phyloP scores from a whole-genome alignment of 2,797 vertebrate genomes.

The Furcifer pardalis region DNA sequence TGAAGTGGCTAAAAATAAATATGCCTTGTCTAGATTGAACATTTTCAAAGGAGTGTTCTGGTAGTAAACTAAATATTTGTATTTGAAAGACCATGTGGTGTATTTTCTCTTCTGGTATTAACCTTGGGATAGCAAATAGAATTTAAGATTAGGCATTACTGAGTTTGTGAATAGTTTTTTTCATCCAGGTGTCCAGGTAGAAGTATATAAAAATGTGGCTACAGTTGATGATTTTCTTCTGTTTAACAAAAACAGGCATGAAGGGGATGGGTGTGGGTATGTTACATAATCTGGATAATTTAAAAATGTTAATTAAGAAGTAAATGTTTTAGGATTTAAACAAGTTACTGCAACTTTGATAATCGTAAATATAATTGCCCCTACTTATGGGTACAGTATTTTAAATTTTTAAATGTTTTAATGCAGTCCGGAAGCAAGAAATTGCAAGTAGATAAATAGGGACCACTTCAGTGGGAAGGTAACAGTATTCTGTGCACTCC shows the following conservation, averaged over 20 bases:
- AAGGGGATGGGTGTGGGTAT: background rate
- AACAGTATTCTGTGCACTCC: too few relatives aligned
- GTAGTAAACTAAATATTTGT: background rate
- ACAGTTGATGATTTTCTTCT: background rate
- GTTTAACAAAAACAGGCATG: background rate
- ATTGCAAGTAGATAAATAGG: too few relatives aligned
- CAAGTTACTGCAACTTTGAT: background rate
- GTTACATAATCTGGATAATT: background rate
- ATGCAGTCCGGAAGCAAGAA: too few relatives aligned
- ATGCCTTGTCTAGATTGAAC: background rate
- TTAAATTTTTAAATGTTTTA: too few relatives aligned
- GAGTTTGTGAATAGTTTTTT: background rate
- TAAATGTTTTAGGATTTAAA: background rate
- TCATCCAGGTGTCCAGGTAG: background rate
- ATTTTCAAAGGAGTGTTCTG: background rate
- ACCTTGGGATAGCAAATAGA: background rate
- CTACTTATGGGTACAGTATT: too few relatives aligned
- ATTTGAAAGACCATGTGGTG: background rate
- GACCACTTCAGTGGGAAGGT: too few relatives aligned
- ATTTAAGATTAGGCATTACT: background rate
- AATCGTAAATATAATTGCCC: background rate
- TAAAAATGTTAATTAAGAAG: background rate
- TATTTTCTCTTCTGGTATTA: background rate
- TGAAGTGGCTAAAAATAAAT: slow-evolving; percentile 3
- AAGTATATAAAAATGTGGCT: background rate